These are phyloP conservation scores for Columba janthina DNA, from an alignment of 2,113 vertebrate species.

Conservation along the genomic window DNA sequence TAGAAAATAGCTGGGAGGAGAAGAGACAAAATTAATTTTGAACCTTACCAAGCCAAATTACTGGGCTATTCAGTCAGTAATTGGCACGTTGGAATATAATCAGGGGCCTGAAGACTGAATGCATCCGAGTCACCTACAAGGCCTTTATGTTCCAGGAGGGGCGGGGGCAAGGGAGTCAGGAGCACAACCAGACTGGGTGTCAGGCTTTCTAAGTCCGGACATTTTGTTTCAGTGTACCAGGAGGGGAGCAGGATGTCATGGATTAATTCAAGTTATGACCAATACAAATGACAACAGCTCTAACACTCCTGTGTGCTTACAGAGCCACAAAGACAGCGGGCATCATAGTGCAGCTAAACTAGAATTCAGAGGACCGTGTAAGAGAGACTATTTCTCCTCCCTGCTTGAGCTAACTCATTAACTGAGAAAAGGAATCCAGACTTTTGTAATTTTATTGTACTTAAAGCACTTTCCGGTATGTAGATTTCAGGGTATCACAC, in stretches of 20 bases:
- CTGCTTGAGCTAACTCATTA: background rate
- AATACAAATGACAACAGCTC: background rate
- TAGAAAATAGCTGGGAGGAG: background rate
- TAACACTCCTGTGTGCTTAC: background rate
- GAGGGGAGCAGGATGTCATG: background rate
- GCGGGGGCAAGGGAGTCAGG: background rate
- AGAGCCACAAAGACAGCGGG: background rate
- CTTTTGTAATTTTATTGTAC: background rate
- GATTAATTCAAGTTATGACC: background rate
- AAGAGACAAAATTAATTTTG: background rate
- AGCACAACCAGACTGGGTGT: background rate
- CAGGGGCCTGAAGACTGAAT: background rate
- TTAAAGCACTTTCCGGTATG: background rate
- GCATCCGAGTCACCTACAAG: background rate
- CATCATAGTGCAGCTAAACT: background rate
- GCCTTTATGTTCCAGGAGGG: background rate
- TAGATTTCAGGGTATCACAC: background rate
- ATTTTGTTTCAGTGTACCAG: background rate
- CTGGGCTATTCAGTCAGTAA: background rate
- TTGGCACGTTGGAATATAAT: background rate
- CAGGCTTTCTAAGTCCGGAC: background rate
- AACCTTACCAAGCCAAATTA: background rate
- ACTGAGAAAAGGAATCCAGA: background rate
- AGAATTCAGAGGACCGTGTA: background rate
- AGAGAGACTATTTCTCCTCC: background rate